Evolutionary conservation across 1,140 invertebrate genomes (phyloP), one percentile per base, ranked within the genome.

Genomic region (Drosophila subobscura): DNA sequence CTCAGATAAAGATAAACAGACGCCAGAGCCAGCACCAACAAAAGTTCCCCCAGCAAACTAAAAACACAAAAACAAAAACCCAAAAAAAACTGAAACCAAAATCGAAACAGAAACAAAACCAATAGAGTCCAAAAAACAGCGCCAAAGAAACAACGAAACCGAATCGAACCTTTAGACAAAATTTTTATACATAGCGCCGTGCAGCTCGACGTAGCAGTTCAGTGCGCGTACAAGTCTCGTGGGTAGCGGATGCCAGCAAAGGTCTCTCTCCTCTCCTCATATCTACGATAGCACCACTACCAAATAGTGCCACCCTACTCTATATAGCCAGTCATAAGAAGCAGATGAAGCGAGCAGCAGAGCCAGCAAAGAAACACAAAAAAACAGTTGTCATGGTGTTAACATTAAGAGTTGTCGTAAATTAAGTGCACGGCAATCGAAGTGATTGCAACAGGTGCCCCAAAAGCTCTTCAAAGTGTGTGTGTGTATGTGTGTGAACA

Each of bases 211-310:
- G 57, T 61, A 85, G 71, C 72, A 89, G 89, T 76, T 91, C 90
- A 91, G 90, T 91, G 77, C 75, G 89, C 85, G 90, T 89, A 91
- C 88, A 88, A 91, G 77, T 90, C 81, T 91, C 90, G 89, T 91
- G 86, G 77, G 77, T 88, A 89, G 83, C 90, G 90, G 90, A 91
- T 91, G 90, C 72, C 68, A 90, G 68, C 78, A 77, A 77, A 83
- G 79, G 78, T 85, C 57, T 88, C 68, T 88, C 64, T 72, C 29
- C 4, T 12, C 66, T 44, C 64, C 51, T 63, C 45, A 44, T 40
- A 51, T 44, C 27, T 12, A 41, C 16, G 16, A 20, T 20, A 20
- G 16, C 16, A 20, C 16, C 16, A 20, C 44, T 59, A 56, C 33
- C 40, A 12, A 44, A 46, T 50, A 60, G 37, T 33, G 42, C 10